Conservation (phyloP, 2,113 vertebrate species). For the Semicossyphus pulcher region DNA sequence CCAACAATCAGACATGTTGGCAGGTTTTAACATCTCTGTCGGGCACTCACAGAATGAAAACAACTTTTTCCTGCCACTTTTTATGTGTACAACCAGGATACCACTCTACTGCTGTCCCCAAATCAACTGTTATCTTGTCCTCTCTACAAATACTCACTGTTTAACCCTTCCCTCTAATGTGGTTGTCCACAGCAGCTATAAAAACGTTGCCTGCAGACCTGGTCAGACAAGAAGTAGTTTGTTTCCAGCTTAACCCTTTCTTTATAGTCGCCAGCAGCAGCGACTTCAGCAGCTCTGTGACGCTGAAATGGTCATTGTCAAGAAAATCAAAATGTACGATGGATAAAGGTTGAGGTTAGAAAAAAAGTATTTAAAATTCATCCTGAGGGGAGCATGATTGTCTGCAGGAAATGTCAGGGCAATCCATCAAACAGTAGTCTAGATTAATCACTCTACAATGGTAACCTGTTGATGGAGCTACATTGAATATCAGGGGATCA, state of each 20-base stretch:
- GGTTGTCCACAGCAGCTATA: neutral
- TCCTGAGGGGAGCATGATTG: neutral
- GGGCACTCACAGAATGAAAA: neutral
- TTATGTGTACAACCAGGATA: neutral
- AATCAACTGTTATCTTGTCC: neutral
- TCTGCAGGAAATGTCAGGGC: neutral
- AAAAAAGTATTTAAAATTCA: neutral
- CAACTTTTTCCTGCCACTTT: too few relatives aligned
- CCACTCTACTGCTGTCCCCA: neutral
- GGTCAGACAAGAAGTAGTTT: neutral
- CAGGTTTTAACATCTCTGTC: neutral
- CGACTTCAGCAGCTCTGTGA: neutral
- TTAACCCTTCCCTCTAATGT: too few relatives aligned
- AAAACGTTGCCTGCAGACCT: neutral
- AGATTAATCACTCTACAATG: neutral
- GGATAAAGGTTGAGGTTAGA: neutral
- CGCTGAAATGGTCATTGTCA: neutral
- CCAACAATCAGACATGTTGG: neutral
- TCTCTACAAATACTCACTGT: neutral
- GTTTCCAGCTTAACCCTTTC: neutral
- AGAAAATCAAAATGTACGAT: neutral
- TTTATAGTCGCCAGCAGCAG: neutral
- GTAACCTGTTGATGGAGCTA: too few relatives aligned
- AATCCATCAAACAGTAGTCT: neutral
- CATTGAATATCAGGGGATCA: neutral